Percentiles rank a stretch among this genome's conserved stretches.
Conservation (phyloP, 2,113 vertebrate species). For the Pelvicachromis taeniatus region DNA sequence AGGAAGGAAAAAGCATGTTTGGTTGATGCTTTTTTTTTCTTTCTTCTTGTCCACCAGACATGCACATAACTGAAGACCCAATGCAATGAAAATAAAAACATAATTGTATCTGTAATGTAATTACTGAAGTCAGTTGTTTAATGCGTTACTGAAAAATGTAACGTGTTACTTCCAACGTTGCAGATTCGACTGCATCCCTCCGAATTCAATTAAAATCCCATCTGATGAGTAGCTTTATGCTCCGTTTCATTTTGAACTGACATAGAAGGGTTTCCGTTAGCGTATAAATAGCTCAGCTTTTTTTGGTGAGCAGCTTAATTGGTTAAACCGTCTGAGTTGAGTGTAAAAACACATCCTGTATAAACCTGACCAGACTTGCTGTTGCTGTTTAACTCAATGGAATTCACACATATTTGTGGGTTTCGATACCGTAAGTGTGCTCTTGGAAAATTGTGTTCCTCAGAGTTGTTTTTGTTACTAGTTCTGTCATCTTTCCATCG, state of each 20-base stretch:
- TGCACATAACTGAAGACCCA: not conserved
- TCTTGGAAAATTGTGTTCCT: not conserved
- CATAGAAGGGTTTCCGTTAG: not conserved
- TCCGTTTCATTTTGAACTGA: not conserved
- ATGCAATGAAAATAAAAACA: not conserved
- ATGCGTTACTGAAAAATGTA: not conserved
- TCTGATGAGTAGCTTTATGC: not conserved
- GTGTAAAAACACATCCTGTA: not conserved
- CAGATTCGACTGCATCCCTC: not conserved
- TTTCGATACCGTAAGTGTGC: not conserved
- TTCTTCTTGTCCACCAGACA: too few species aligned
- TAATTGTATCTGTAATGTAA: not conserved
- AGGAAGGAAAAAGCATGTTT: not conserved
- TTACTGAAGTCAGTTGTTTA: not conserved
- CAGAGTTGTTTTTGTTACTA: not conserved
- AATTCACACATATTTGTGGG: slow-evolving; percentile 14
- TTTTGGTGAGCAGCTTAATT: not conserved
- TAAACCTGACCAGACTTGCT: slow-evolving; percentile 21
- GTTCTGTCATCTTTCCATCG: not conserved
- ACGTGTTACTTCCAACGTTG: not conserved
- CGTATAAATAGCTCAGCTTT: not conserved
- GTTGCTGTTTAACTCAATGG: not conserved
- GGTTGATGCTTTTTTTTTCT: too few species aligned
- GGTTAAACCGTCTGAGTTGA: not conserved
- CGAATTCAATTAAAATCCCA: not conserved